phyloP scores from a whole-genome alignment of 92 coral and sea anemone species.

The Blastomussa wellsi region DNA sequence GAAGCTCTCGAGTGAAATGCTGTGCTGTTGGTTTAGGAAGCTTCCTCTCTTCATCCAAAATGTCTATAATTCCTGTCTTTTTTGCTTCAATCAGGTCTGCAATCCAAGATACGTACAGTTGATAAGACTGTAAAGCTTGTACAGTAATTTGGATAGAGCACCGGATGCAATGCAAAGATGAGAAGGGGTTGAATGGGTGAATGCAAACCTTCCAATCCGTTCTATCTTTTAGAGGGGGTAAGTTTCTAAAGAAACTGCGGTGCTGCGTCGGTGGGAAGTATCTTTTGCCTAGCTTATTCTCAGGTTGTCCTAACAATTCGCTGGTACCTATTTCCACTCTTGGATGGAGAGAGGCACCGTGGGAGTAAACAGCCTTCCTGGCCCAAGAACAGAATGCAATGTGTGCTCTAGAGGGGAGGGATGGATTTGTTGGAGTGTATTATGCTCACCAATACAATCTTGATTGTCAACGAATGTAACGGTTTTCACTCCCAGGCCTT shows the following conservation, averaged over 20 bases:
- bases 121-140: no score
- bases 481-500: slow-evolving; percentile 88
- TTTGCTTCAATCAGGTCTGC: slow-evolving; percentile 82
- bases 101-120: background rate
- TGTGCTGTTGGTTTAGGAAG: slow-evolving; percentile 89
- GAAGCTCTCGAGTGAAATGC: slow-evolving; percentile 91
- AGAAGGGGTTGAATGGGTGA: no score
- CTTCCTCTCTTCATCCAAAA: slow-evolving; percentile 93
- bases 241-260: slow-evolving; percentile 1
- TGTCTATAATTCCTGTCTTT: slow-evolving; percentile 87
- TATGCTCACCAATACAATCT: slow-evolving; percentile 82
- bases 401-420: background rate
- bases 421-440: background rate
- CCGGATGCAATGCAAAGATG: no score
- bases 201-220: no score
- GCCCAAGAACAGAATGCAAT: background rate
- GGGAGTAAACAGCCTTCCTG: background rate
- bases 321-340: no score
- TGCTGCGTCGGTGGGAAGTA: slow-evolving; percentile 12
- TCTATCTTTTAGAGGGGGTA: no score
- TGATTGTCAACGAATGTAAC: slow-evolving; percentile 95
- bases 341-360: background rate
- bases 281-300: no score
- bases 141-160: no score
- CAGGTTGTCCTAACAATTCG: no score